A percentile compares a stretch with the other conserved stretches of the same genome.
Conservation (phyloP, 2,113 vertebrate genomes). For the Hepsetus odoe region DNA sequence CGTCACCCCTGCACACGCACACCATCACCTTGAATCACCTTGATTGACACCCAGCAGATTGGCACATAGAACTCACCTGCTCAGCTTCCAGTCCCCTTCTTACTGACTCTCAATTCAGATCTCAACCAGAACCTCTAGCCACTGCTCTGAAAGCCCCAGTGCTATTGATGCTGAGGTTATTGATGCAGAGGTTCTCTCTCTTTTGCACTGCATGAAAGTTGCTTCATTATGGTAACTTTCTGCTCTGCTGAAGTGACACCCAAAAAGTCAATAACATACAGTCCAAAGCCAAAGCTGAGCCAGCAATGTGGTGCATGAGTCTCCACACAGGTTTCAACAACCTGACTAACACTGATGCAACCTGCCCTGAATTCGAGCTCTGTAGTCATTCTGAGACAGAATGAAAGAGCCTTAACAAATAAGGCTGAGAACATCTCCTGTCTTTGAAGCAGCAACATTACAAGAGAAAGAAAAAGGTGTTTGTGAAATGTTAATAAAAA, state of each 20-base stretch:
- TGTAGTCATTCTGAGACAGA: background rate
- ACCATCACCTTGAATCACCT: conserved; percentile 23
- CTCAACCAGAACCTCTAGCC: background rate
- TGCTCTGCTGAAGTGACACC: background rate
- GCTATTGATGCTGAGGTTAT: background rate
- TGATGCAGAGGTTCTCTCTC: background rate
- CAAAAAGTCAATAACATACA: background rate
- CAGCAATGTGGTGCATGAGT: background rate
- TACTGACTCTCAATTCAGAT: background rate
- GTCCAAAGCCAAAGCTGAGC: background rate
- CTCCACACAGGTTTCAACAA: background rate
- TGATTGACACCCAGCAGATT: conserved; percentile 26
- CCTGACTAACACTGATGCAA: background rate
- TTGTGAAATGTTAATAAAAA: too few relatives aligned
- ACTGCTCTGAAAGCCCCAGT: background rate
- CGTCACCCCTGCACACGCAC: conserved; percentile 2
- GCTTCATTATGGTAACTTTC: background rate
- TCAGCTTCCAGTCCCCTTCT: conserved; percentile 1
- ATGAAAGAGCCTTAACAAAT: too few relatives aligned
- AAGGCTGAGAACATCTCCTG: too few relatives aligned
- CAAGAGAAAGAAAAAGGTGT: too few relatives aligned
- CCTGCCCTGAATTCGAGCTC: background rate
- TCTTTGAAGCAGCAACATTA: too few relatives aligned
- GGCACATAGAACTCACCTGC: background rate
- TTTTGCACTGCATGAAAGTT: background rate